Conservation (phyloP, 2,113 vertebrate species). For the Trogon melanurus region DNA sequence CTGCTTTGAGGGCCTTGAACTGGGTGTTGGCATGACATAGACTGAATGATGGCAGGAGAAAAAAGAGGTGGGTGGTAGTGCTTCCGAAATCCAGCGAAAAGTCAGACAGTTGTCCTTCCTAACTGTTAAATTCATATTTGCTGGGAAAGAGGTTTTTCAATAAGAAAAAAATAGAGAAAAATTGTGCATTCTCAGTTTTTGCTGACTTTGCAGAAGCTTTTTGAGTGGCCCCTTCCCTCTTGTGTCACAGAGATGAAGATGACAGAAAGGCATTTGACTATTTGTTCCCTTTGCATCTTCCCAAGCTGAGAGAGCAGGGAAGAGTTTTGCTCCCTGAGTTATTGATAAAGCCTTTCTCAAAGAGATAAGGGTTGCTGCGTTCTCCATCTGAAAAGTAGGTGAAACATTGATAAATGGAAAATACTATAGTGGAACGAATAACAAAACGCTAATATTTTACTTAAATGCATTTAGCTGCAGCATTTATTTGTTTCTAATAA, state of each 20-base stretch:
- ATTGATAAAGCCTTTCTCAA: accelerated
- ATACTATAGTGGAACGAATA: not conserved
- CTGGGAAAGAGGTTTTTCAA: not conserved
- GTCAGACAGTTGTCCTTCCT: not conserved
- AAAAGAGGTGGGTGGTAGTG: accelerated
- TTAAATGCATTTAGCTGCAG: not conserved
- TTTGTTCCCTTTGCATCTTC: not conserved
- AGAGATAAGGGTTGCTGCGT: not conserved
- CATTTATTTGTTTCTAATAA: not conserved
- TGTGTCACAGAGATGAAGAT: not conserved
- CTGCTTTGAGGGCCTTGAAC: not conserved
- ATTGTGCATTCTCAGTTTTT: not conserved
- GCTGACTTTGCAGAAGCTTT: not conserved
- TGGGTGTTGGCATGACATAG: too few species aligned
- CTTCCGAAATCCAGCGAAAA: not conserved
- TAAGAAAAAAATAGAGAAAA: accelerated
- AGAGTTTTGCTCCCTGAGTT: not conserved
- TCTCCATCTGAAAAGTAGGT: not conserved
- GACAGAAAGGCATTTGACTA: not conserved
- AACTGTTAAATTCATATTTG: not conserved
- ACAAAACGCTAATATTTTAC: not conserved
- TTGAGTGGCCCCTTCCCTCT: not conserved
- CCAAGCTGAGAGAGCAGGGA: not conserved
- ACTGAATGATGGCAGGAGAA: not conserved
- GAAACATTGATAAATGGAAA: not conserved